These are phyloP conservation scores for Caenorhabditis sp. DNA, from an alignment of 2,888 invertebrate species.

Conservation along the genomic window DNA sequence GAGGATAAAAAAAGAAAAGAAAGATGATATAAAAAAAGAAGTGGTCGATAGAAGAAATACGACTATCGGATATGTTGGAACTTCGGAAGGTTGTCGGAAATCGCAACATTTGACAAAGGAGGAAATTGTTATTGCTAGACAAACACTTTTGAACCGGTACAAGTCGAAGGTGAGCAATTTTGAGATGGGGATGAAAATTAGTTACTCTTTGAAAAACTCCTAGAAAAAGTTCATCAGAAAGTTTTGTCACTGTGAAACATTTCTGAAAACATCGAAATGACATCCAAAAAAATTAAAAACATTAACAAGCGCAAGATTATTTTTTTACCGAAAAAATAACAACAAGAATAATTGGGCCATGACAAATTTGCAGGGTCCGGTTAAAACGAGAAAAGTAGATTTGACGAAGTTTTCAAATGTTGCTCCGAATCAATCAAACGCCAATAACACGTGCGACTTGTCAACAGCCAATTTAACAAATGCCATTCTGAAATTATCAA, in stretches of 20 bases:
- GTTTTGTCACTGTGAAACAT: no score
- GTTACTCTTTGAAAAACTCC: no score
- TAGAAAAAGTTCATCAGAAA: no score
- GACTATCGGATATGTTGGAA: background rate
- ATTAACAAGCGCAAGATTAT: no score
- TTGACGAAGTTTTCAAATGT: background rate
- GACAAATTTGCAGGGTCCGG: background rate
- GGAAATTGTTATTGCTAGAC: background rate
- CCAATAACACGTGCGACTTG: conserved; percentile 3
- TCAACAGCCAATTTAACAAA: conserved; percentile 28
- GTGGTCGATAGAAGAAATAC: background rate
- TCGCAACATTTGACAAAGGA: background rate
- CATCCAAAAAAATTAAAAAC: no score
- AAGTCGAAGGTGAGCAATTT: background rate
- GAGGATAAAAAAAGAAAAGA: conserved; percentile 5
- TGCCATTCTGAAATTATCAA: conserved; percentile 19
- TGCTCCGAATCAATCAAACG: background rate
- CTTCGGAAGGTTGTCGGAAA: no score
- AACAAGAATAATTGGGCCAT: no score
- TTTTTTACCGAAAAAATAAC: no score
- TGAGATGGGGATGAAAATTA: no score
- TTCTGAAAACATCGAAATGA: no score
- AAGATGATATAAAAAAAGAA: conserved; percentile 1
- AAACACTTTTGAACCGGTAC: background rate
- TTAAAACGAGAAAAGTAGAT: background rate